Evolutionary conservation across 2,888 invertebrate species (phyloP).

Genomic region (Papilio demoleus): DNA sequence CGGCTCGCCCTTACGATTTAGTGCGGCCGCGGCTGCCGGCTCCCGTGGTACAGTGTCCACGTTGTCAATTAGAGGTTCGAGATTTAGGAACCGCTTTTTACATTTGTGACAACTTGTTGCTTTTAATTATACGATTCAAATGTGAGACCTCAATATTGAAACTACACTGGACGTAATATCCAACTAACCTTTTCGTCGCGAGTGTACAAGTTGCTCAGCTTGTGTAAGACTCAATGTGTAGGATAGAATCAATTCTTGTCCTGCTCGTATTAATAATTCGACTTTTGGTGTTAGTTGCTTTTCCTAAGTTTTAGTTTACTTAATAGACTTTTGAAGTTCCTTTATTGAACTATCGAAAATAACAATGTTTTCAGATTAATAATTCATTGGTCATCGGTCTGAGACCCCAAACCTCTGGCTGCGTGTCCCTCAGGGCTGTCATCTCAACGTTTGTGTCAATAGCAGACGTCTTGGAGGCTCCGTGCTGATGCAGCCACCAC

Average conservation of each 20-base stretch:
- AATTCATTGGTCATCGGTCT: background rate
- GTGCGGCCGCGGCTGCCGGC: background rate
- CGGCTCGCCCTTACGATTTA: conserved; percentile 11
- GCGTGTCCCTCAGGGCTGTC: conserved; percentile 57
- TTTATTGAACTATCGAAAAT: no score
- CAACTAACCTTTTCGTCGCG: background rate
- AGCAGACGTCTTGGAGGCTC: conserved; percentile 61
- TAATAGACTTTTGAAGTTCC: no score
- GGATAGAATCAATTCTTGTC: background rate
- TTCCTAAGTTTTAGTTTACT: no score
- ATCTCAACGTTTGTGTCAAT: conserved; percentile 60
- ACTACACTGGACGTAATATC: background rate
- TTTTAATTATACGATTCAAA: conserved; percentile 12
- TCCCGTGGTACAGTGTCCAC: background rate
- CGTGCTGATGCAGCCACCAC: conserved; percentile 61
- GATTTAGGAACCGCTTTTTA: conserved; percentile 18
- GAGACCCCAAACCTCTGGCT: conserved; percentile 58
- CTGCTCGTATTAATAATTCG: background rate
- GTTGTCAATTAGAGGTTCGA: conserved; percentile 15
- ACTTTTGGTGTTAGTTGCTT: no score
- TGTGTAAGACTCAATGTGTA: background rate
- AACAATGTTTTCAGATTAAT: no score
- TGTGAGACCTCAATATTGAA: background rate
- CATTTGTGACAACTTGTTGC: conserved; percentile 33
- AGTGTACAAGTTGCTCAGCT: background rate